Percentiles rank a stretch among this genome's conserved stretches.
Evolutionary conservation across 2,113 vertebrate genomes (phyloP).

Genomic region (Lethenteron camtschaticum): DNA sequence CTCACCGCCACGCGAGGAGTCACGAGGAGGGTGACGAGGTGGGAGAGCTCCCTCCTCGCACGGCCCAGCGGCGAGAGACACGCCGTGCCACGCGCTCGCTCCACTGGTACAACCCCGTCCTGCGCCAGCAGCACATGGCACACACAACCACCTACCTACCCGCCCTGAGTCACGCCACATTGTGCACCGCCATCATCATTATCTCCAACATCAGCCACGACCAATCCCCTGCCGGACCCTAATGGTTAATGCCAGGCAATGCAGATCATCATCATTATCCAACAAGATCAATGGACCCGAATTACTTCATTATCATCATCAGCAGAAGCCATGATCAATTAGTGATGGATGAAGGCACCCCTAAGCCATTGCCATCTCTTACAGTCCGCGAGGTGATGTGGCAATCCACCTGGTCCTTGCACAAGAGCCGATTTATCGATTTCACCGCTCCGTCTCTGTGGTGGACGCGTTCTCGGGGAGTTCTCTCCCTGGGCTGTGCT

Average conservation of each 20-base stretch:
- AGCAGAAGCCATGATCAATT: not conserved
- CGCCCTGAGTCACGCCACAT: too few species aligned
- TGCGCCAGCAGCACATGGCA: constrained; percentile 15
- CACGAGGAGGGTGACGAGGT: constrained; percentile 53
- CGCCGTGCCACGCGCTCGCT: constrained; percentile 48
- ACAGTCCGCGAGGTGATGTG: too few species aligned
- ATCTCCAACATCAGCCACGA: too few species aligned
- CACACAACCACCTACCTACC: not conserved
- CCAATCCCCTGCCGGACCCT: too few species aligned
- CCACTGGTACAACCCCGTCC: constrained; percentile 88
- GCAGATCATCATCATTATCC: not conserved
- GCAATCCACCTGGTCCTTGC: too few species aligned
- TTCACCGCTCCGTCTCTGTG: too few species aligned
- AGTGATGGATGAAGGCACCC: not conserved
- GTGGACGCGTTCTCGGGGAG: too few species aligned
- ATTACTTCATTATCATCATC: not conserved
- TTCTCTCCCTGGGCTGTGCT: too few species aligned
- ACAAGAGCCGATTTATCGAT: too few species aligned
- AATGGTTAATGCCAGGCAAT: constrained; percentile 4
- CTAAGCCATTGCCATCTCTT: too few species aligned
- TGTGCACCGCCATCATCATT: too few species aligned
- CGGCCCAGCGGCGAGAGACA: constrained; percentile 50
- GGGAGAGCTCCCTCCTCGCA: constrained; percentile 43
- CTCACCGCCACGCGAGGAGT: constrained; percentile 74
- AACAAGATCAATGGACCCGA: not conserved